phyloP scores from a whole-genome alignment of 2,888 invertebrate genomes.

The Synergus itoensis region DNA sequence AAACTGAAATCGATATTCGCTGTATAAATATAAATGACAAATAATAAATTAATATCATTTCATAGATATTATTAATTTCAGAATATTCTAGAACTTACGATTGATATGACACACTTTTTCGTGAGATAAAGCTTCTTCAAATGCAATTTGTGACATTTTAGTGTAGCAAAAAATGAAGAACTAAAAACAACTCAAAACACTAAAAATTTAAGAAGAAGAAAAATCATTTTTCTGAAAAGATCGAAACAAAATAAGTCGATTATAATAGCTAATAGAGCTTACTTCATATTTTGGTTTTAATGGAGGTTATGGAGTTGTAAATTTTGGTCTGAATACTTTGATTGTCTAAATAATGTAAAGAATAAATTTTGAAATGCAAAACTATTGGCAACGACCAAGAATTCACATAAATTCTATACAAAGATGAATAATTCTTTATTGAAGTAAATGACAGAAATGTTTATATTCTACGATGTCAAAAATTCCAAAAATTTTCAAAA shows the following conservation, averaged over 20 bases:
- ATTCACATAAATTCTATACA: neutral
- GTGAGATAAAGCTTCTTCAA: neutral
- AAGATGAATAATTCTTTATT: neutral
- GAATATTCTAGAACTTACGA: neutral
- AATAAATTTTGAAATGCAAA: neutral
- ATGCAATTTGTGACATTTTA: neutral
- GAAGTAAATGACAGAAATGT: neutral
- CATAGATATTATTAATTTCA: neutral
- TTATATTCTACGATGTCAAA: slow-evolving; percentile 18
- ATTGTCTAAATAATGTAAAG: neutral
- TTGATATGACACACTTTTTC: neutral
- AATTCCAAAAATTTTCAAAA: neutral
- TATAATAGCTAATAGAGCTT: neutral
- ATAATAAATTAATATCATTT: neutral
- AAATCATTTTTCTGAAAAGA: neutral
- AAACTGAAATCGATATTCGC: neutral
- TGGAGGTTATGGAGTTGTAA: neutral
- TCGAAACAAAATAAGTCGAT: neutral
- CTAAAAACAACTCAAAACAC: neutral
- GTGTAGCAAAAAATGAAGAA: neutral
- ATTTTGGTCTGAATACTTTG: neutral
- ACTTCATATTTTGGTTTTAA: neutral
- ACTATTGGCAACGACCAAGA: neutral
- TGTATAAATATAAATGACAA: neutral
- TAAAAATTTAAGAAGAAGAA: neutral